phyloP scores from a whole-genome alignment of 2,113 vertebrate species.

The Poicephalus meyeri region DNA sequence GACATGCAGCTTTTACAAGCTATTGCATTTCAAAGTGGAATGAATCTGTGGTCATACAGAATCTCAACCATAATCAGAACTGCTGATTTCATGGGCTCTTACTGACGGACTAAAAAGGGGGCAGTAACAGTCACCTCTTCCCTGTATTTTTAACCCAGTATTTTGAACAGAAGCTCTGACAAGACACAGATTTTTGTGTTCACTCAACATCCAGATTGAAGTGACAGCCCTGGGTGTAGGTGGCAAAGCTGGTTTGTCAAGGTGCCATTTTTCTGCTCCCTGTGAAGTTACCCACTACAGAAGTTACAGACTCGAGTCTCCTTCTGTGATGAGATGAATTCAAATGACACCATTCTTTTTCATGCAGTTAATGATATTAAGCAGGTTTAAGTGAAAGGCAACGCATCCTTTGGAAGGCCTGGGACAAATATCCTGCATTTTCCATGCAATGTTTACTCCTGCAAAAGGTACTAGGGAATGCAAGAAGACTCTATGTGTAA shows the following conservation, averaged over 20 bases:
- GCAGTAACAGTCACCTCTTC: neutral
- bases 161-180: neutral
- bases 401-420: neutral
- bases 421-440: neutral
- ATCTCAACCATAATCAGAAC: neutral
- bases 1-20: neutral
- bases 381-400: neutral
- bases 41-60: neutral
- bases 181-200: neutral
- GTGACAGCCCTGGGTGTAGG: neutral
- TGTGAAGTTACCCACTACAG: neutral
- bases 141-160: neutral
- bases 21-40: neutral
- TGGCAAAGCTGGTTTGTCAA: neutral
- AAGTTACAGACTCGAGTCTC: neutral
- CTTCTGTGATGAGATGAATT: neutral
- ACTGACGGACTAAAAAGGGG: neutral
- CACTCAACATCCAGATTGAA: neutral
- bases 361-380: neutral
- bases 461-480: neutral
- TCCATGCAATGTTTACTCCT: neutral
- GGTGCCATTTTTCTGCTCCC: neutral
- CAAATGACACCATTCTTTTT: rapidly evolving
- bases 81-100: neutral
- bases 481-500: neutral